Conservation (phyloP, 2,888 invertebrate species). For the Heliconius sara region DNA sequence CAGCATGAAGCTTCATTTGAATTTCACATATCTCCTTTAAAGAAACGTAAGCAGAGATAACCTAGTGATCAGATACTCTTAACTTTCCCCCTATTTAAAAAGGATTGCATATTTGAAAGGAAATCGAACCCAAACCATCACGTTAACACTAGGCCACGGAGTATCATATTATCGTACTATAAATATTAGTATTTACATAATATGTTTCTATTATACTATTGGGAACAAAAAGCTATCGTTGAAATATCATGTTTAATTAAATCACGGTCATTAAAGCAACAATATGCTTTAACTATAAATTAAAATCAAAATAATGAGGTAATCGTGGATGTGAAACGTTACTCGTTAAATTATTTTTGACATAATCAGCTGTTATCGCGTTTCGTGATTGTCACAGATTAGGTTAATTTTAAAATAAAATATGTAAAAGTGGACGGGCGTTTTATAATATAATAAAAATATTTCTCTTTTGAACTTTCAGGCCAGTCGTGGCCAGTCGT, state of each 20-base stretch:
- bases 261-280: neutral
- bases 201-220: neutral
- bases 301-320: constrained; percentile 16
- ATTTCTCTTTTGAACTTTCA: neutral
- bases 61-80: neutral
- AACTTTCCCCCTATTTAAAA: neutral
- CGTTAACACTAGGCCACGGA: neutral
- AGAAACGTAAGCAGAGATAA: neutral
- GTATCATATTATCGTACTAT: neutral
- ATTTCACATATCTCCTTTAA: neutral
- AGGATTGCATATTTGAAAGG: neutral
- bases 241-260: constrained; percentile 13
- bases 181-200: neutral
- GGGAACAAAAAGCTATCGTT: neutral
- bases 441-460: no score
- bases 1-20: neutral
- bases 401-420: constrained; percentile 16
- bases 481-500: no score
- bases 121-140: neutral
- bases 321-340: constrained; percentile 14
- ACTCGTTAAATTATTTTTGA: constrained; percentile 19
- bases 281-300: neutral
- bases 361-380: constrained; percentile 15
- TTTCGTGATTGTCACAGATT: constrained; percentile 19
- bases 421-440: neutral